Conservation (phyloP, 2,888 invertebrate species). For the Neoitamus cyanurus region DNA sequence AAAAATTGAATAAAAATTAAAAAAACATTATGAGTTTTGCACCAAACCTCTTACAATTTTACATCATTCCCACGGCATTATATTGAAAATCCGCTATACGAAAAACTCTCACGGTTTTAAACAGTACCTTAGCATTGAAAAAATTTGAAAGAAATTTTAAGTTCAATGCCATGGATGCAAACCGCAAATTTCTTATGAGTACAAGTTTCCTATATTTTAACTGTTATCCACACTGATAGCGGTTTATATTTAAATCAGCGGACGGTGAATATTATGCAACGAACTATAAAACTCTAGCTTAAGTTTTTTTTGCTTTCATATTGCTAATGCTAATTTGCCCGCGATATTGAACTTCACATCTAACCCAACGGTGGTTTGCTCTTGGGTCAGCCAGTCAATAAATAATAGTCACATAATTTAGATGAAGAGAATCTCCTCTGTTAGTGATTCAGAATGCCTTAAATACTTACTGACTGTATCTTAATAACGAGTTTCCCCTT, state of each 20-base stretch:
- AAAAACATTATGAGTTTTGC: too few relatives aligned
- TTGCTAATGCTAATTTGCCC: neutral
- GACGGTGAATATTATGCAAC: neutral
- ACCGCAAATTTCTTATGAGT: neutral
- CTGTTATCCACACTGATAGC: neutral
- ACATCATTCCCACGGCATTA: too few relatives aligned
- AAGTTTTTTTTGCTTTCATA: neutral
- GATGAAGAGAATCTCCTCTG: too few relatives aligned
- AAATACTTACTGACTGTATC: too few relatives aligned
- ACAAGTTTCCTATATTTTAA: neutral
- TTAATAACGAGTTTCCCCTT: too few relatives aligned
- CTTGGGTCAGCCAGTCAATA: too few relatives aligned
- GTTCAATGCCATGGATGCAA: neutral
- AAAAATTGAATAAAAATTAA: too few relatives aligned
- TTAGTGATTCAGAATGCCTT: too few relatives aligned
- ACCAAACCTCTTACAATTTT: too few relatives aligned
- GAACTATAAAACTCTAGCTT: neutral
- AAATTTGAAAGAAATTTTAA: neutral
- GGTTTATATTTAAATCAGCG: neutral
- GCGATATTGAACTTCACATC: neutral
- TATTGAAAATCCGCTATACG: too few relatives aligned
- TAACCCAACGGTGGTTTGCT: too few relatives aligned
- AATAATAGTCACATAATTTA: too few relatives aligned
- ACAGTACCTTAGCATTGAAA: neutral
- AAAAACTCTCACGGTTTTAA: neutral